These are phyloP conservation scores for Diplogasteroides magnus DNA, from an alignment of 1,140 invertebrate genomes.

Conservation along the genomic window DNA sequence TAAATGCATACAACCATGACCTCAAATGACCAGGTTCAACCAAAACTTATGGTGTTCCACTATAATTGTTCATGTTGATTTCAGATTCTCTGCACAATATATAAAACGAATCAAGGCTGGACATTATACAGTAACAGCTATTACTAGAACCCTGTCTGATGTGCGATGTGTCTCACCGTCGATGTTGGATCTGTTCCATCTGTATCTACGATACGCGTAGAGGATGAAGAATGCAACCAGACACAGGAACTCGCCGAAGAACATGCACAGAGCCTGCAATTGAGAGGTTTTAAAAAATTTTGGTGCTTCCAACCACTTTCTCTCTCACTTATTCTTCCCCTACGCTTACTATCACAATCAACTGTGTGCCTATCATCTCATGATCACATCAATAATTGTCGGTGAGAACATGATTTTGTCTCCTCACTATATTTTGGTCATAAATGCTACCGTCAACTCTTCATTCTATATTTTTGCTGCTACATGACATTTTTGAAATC, in stretches of 20 bases:
- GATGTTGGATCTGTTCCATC: slow-evolving; percentile 16
- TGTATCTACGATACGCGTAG: slow-evolving; percentile 22
- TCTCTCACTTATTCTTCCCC: background rate
- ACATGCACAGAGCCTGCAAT: slow-evolving; percentile 50
- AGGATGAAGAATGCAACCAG: slow-evolving; percentile 48
- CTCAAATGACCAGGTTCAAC: no score
- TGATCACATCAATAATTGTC: background rate
- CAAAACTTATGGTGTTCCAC: no score
- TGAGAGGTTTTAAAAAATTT: background rate
- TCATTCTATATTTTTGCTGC: no score
- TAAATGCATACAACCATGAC: no score
- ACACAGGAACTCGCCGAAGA: slow-evolving; percentile 51
- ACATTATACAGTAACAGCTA: no score
- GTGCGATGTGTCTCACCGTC: slow-evolving; percentile 2
- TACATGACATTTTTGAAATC: no score
- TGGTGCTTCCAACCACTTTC: background rate
- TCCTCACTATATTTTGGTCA: no score
- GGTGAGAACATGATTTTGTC: no score
- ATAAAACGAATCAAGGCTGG: no score
- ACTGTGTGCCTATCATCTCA: background rate
- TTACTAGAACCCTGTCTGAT: background rate
- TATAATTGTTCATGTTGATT: no score
- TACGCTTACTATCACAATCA: background rate
- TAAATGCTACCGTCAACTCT: no score
- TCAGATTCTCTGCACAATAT: no score